Percentiles rank a stretch among this genome's conserved stretches.
phyloP scores from a whole-genome alignment of 2,797 vertebrate species.

The Apogon talboti region DNA sequence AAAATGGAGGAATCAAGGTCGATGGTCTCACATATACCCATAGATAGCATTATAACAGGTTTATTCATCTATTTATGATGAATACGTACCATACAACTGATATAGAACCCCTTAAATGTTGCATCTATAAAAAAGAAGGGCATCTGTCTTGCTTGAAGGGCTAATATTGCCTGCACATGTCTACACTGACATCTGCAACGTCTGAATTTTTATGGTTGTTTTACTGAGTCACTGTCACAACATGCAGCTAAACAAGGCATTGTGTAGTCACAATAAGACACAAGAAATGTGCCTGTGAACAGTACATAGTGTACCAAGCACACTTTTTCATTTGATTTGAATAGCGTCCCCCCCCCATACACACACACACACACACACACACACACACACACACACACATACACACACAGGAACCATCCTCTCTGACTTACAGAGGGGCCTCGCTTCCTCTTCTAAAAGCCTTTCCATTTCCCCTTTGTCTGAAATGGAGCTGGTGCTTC shows the following conservation, averaged over 20 bases:
- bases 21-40: no score
- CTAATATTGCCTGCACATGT: not conserved
- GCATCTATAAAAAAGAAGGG: not conserved
- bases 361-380: not conserved
- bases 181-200: conserved; percentile 18
- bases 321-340: conserved; percentile 61
- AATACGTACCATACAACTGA: not conserved
- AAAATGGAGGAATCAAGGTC: no score
- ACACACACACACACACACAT: no score
- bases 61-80: not conserved
- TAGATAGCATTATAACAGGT: no score
- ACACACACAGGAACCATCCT: conserved; percentile 71
- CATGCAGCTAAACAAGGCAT: conserved; percentile 7
- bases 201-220: not conserved
- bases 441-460: conserved; percentile 73
- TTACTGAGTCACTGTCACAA: conserved; percentile 5
- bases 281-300: conserved; percentile 21
- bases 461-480: conserved; percentile 77
- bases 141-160: not conserved
- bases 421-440: conserved; percentile 65
- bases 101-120: not conserved
- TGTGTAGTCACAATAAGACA: not conserved
- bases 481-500: conserved; percentile 47
- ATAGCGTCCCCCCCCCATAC: conserved; percentile 38
- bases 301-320: conserved; percentile 60